Conservation (phyloP, 1,140 invertebrate species). For the Leptonema lineaticorne region DNA sequence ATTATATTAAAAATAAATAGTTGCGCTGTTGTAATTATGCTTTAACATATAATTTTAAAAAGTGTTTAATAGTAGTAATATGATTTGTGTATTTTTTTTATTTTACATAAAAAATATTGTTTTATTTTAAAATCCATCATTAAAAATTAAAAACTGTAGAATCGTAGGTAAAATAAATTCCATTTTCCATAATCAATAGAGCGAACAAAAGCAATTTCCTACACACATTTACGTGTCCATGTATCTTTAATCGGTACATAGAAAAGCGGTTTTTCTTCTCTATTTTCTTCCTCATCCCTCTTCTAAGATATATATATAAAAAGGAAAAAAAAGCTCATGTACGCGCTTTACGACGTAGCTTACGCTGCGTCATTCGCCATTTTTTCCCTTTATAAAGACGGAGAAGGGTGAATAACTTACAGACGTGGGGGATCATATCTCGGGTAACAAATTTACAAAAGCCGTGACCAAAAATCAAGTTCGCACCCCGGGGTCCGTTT, state of each 20-base stretch:
- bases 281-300: too few species aligned
- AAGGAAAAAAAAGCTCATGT: background rate
- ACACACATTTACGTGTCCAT: slow-evolving; percentile 20
- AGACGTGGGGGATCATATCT: slow-evolving; percentile 29
- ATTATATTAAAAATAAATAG: too few species aligned
- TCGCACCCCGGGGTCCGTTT: background rate
- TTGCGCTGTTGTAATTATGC: too few species aligned
- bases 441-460: slow-evolving; percentile 21
- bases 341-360: background rate
- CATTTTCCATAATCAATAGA: slow-evolving; percentile 31
- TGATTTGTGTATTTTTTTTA: too few species aligned
- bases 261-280: too few species aligned
- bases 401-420: slow-evolving; percentile 22
- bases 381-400: background rate
- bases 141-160: slow-evolving; percentile 10
- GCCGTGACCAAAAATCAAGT: slow-evolving; percentile 9
- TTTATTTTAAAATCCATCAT: too few species aligned
- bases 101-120: too few species aligned
- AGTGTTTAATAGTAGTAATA: too few species aligned
- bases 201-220: slow-evolving; percentile 35
- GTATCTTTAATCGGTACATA: background rate
- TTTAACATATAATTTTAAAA: too few species aligned
- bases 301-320: too few species aligned
- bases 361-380: background rate
- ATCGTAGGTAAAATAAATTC: slow-evolving; percentile 22